A percentile compares a stretch with the other conserved stretches of the same genome.
phyloP scores from a whole-genome alignment of 2,113 vertebrate genomes.

The Plectropomus leopardus region DNA sequence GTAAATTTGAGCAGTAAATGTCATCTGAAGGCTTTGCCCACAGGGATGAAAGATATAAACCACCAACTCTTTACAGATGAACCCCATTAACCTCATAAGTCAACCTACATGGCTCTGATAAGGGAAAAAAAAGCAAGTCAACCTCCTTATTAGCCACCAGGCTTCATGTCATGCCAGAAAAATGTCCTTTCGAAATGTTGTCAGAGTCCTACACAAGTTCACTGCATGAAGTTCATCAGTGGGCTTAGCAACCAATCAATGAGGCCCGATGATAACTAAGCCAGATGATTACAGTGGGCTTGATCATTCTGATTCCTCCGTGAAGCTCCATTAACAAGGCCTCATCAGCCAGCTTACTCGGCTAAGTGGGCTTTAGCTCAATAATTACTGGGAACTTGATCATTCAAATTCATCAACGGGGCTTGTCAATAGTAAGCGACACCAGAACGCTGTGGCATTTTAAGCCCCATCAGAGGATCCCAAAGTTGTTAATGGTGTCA shows the following conservation, averaged over 20 bases:
- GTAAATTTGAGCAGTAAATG: conserved; percentile 45
- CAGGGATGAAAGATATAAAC: conserved; percentile 50
- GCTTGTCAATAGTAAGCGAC: conserved; percentile 76
- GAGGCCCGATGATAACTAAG: conserved; percentile 77
- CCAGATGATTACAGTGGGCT: conserved; percentile 81
- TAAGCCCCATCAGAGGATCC: conserved; percentile 64
- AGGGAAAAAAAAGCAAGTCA: conserved; percentile 47
- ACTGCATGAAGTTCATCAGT: conserved; percentile 74
- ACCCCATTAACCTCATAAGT: conserved; percentile 72
- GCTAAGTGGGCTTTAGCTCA: conserved; percentile 78
- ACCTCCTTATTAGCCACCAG: conserved; percentile 59
- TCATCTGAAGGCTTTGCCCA: conserved; percentile 42
- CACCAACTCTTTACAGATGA: conserved; percentile 49
- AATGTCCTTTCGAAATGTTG: conserved; percentile 69
- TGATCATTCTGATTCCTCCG: conserved; percentile 78
- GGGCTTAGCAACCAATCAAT: conserved; percentile 82
- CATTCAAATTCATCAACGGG: conserved; percentile 79
- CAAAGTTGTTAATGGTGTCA: conserved; percentile 66
- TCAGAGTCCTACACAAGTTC: conserved; percentile 70
- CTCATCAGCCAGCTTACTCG: conserved; percentile 78
- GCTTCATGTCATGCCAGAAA: conserved; percentile 58
- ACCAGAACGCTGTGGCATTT: conserved; percentile 66
- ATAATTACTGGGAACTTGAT: conserved; percentile 81
- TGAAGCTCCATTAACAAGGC: conserved; percentile 81
- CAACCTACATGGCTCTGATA: conserved; percentile 54